phyloP scores from a whole-genome alignment of 2,113 vertebrate species.

The Cettia cetti region DNA sequence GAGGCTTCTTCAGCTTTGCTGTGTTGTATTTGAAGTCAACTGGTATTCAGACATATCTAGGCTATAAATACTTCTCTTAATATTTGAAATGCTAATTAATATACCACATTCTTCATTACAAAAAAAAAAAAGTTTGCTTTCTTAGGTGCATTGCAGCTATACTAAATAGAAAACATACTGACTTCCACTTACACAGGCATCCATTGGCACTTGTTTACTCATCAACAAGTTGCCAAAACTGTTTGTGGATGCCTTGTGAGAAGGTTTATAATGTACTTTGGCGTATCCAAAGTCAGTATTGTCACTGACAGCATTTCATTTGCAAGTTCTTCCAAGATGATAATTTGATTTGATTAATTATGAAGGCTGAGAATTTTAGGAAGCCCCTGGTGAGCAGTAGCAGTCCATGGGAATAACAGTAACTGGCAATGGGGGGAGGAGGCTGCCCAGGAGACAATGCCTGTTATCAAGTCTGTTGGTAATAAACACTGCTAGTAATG shows the following conservation, averaged over 20 bases:
- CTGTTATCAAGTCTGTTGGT: not conserved
- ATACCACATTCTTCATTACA: not conserved
- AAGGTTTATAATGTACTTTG: not conserved
- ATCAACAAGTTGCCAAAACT: not conserved
- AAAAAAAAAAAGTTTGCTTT: not conserved
- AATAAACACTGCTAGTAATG: not conserved
- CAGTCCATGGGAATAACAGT: not conserved
- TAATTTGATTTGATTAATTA: conserved; percentile 27
- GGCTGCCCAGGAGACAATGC: not conserved
- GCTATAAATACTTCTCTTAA: not conserved
- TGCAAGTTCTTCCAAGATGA: not conserved
- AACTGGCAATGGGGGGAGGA: not conserved
- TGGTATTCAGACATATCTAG: not conserved
- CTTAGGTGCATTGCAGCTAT: not conserved
- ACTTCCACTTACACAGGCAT: not conserved
- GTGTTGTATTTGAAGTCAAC: not conserved
- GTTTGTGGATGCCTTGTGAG: not conserved
- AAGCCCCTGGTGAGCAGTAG: not conserved
- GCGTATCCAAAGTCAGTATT: not conserved
- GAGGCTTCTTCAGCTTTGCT: not conserved
- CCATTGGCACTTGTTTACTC: not conserved
- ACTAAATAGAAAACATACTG: not conserved
- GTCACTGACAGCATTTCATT: not conserved
- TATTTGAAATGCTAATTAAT: not conserved
- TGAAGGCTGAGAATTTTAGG: conserved; percentile 4